Evolutionary conservation across 2,888 invertebrate genomes (phyloP), one percentile per base, ranked within the genome.

Genomic region (Brenthis daphne): DNA sequence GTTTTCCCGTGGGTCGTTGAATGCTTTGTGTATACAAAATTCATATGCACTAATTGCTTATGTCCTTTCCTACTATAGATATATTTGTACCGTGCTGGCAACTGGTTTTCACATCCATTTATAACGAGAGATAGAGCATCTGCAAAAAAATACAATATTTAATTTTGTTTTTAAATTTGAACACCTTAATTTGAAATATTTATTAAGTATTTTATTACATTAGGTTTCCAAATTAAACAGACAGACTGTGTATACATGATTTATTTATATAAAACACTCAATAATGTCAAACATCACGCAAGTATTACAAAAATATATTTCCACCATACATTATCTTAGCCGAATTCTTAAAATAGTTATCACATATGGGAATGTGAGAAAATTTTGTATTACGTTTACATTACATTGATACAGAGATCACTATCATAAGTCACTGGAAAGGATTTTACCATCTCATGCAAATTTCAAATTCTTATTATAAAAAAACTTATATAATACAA

Each of bases 31-130:
- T 93, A 93, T 48, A 93, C 93, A 80, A 93, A 93, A 79, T 93
- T 93, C 88, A 88, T 89, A 81, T 93, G 90, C 57, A 93, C 93
- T 75, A 93, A 82, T 74, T 93, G 93, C 81, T 93, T 93, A 79
- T 93, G 93, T 5, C 93, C 93, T 77, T 93, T 93, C 68, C 93
- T 87, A 79, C 93, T 93, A 79, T 90, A 93, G 77, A 93, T 93
- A 76, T 93, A 93, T 74, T 89, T 92, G 80, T 93, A 93, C 53
- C 90, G 85, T 29, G 82, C 84, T 13, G 93, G 93, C 58, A 92
- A 78, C 51, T 85, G 85, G 72, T 79, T 86, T 69, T 91, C 90
- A 71, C 82, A 85, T 74, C 88, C 91, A 72, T 90, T 92, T 77
- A 91, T 80, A 24, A 92, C 92, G 74, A 92, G 79, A 0, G 93